Evolutionary conservation across 2,113 vertebrate species (phyloP).

Genomic region (Phoenicopterus ruber): DNA sequence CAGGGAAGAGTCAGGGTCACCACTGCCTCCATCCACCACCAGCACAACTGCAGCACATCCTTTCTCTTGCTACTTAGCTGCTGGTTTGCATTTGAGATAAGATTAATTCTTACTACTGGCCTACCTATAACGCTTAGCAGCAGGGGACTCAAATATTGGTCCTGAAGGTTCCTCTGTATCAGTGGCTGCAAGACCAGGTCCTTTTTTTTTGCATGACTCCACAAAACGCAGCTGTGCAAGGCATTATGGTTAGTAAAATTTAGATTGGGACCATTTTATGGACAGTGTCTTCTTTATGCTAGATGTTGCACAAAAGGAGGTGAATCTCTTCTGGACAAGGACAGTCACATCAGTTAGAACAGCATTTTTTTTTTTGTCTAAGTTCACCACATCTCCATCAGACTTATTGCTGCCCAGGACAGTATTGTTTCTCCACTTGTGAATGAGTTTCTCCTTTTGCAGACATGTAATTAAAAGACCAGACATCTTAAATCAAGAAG

Average conservation of each 20-base stretch:
- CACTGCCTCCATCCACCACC: not conserved
- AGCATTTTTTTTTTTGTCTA: not conserved
- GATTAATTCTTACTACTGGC: not conserved
- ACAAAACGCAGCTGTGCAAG: not conserved
- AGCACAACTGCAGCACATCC: accelerated
- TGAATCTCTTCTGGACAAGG: not conserved
- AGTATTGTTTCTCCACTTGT: not conserved
- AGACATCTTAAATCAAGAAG: not conserved
- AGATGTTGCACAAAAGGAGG: not conserved
- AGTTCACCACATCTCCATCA: not conserved
- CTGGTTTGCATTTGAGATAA: not conserved
- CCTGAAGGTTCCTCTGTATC: not conserved
- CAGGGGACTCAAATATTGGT: not conserved
- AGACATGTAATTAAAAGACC: not conserved
- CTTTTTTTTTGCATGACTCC: not conserved
- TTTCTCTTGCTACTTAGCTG: not conserved
- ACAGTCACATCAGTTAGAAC: not conserved
- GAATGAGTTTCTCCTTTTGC: not conserved
- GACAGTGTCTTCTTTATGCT: not conserved
- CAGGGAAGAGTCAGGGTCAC: accelerated
- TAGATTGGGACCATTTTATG: not conserved
- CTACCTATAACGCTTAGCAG: not conserved
- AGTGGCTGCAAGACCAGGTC: not conserved
- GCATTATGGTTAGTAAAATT: not conserved
- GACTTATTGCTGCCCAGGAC: not conserved